Conservation (phyloP, 2,797 vertebrate genomes). For the Hybognathus amarus region DNA sequence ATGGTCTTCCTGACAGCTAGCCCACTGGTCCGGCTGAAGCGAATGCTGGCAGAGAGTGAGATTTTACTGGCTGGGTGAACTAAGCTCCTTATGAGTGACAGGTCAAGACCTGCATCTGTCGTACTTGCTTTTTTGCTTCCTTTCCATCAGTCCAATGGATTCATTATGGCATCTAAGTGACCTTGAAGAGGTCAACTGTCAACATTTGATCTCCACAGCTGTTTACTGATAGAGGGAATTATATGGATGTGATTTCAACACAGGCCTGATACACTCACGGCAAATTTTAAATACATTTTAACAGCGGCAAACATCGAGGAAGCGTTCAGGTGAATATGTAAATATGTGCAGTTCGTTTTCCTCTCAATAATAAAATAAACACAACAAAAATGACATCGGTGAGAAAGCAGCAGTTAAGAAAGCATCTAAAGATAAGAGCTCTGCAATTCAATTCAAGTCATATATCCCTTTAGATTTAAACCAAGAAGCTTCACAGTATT, state of each 20-base stretch:
- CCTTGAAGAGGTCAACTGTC: constrained; percentile 11
- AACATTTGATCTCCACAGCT: constrained; percentile 30
- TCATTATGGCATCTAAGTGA: constrained; percentile 8
- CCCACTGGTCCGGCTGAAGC: constrained; percentile 45
- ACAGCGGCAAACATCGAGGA: not conserved
- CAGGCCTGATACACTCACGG: not conserved
- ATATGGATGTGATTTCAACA: constrained; percentile 35
- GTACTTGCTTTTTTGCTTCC: not conserved
- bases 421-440: too few species aligned
- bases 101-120: not conserved
- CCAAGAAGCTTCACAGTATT: not conserved
- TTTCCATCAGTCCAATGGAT: not conserved
- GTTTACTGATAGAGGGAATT: constrained; percentile 33
- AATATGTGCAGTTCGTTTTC: not conserved
- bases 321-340: not conserved
- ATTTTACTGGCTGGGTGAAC: constrained; percentile 52
- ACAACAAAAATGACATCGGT: not conserved
- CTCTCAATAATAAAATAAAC: not conserved
- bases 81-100: constrained; percentile 56
- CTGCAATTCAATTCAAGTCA: not conserved
- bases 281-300: not conserved
- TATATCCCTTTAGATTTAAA: not conserved
- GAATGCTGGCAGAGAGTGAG: constrained; percentile 36
- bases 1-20: constrained; percentile 50
- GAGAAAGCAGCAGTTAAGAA: constrained; percentile 7